Percentiles rank a stretch among this genome's conserved stretches.
These are phyloP conservation scores for Lithophane ornitopus DNA, from an alignment of 2,888 invertebrate genomes.

Conservation along the genomic window DNA sequence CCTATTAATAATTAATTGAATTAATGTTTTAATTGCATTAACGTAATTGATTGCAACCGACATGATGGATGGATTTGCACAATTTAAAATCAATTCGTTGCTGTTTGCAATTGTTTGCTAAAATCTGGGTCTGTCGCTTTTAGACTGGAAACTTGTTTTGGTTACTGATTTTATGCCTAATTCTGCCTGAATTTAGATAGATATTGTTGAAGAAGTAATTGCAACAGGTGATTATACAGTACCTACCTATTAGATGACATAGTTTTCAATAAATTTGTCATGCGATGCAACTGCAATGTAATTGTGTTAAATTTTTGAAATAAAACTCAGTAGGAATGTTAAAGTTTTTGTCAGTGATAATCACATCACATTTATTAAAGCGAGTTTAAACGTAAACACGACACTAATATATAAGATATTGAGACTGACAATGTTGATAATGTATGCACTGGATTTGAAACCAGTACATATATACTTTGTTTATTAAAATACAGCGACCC, in stretches of 20 bases:
- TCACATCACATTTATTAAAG: background rate
- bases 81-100: slow-evolving; percentile 53
- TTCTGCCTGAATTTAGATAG: slow-evolving; percentile 9
- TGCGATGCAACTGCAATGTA: slow-evolving; percentile 14
- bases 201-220: background rate
- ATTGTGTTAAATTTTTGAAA: background rate
- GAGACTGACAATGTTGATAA: background rate
- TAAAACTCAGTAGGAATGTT: background rate
- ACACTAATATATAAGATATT: background rate
- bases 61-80: slow-evolving; percentile 52
- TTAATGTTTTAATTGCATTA: slow-evolving; percentile 55
- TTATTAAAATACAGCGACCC: no score
- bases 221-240: slow-evolving; percentile 19
- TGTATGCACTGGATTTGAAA: background rate
- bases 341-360: background rate
- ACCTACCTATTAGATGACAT: slow-evolving; percentile 14
- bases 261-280: slow-evolving; percentile 25
- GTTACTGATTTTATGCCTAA: slow-evolving; percentile 28
- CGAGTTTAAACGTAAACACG: background rate
- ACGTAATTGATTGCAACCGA: slow-evolving; percentile 40
- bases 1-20: slow-evolving; percentile 43
- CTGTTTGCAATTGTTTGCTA: slow-evolving; percentile 44
- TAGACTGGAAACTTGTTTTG: slow-evolving; percentile 28
- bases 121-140: slow-evolving; percentile 43
- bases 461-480: background rate